phyloP scores from a whole-genome alignment of 1,140 invertebrate species.

The Argopecten irradians region DNA sequence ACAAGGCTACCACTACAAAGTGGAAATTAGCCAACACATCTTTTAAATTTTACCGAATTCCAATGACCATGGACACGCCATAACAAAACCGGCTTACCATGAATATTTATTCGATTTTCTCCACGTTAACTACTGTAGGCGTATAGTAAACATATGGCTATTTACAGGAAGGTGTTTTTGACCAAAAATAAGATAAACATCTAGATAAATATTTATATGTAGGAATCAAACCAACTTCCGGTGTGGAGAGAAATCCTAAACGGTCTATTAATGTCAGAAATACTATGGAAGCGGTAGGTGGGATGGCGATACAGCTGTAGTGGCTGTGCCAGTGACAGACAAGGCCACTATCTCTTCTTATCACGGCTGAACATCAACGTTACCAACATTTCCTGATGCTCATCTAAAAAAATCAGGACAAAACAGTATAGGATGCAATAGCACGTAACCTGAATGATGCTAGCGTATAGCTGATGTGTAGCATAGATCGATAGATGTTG shows the following conservation, averaged over 20 bases:
- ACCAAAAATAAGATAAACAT: neutral
- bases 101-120: neutral
- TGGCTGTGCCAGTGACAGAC: neutral
- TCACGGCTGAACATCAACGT: neutral
- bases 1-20: too few relatives aligned
- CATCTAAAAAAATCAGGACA: constrained; percentile 4
- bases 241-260: neutral
- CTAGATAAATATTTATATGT: neutral
- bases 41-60: too few relatives aligned
- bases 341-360: neutral
- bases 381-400: neutral
- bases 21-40: too few relatives aligned
- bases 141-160: neutral
- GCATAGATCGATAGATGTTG: neutral
- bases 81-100: too few relatives aligned
- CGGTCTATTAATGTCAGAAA: constrained; percentile 17
- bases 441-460: neutral
- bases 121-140: neutral
- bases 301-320: neutral
- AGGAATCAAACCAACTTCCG: neutral
- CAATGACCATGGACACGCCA: too few relatives aligned
- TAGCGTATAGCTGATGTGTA: neutral
- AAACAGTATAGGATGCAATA: neutral
- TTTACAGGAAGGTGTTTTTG: neutral
- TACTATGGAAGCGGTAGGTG: neutral